Evolutionary conservation across 2,113 vertebrate species (phyloP), one percentile per base, ranked within the genome.

Genomic region (Poeciliopsis turrubarensis): DNA sequence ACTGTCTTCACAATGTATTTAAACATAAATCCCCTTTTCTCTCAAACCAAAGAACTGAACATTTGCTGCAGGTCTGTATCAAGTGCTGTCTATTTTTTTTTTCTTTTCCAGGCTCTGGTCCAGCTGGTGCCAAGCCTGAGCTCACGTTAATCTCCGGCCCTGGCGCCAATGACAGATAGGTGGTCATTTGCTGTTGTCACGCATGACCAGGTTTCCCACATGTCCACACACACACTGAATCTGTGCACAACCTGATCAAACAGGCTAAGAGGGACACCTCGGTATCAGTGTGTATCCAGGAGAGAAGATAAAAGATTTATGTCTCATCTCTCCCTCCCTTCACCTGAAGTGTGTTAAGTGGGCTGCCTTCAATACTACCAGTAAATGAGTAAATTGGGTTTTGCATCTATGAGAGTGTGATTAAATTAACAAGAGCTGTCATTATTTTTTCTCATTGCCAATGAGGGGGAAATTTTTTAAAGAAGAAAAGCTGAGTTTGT

Each of bases 201-300:
- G 70, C 87, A 78, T 90, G 89, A 79, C 44, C 83, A 83, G 75
- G 70, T 63, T 74, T 76, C 70, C 51, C 81, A 72, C 77, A 62
- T 54, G 41, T 79, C 15, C 64, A 5, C 57, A 39, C 76, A 65
- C 62, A 68, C n/a, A 37, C 69, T 30, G 65, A 70, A 74, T 71
- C 75, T 22, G 68, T 74, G 81, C 84, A 88, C 87, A 80, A 66
- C 82, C 87, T 92, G 87, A 89, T 89, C 90, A 92, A 93, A 93
- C 86, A 90, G 65, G 66, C 81, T 68, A 77, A 73, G 81, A 51
- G 81, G 61, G 86, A 74, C 68, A 79, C 73, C 78, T 83, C 68
- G 29, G 47, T 87, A 83, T 87, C 85, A 68, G 79, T 32, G 82
- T 63, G 60, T 61, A 86, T 75, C 70, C 82, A 77, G 82, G 63